Conservation (phyloP, 2,797 vertebrate species). For the Phylloscopus collybita region DNA sequence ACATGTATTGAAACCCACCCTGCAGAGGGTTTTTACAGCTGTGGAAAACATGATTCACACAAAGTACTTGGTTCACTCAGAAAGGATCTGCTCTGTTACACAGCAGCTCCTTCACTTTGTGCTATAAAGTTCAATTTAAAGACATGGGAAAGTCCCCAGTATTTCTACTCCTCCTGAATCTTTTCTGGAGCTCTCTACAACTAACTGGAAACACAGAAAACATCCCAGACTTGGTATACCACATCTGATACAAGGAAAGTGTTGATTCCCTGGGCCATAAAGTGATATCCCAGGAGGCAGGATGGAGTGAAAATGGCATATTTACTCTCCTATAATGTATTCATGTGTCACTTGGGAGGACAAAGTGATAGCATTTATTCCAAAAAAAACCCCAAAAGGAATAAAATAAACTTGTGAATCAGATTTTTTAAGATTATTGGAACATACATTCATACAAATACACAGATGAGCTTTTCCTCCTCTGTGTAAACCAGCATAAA, state of each 20-base stretch:
- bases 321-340: background rate
- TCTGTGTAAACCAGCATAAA: background rate
- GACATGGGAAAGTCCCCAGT: background rate
- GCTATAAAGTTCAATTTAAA: background rate
- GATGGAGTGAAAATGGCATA: background rate
- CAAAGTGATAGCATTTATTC: background rate
- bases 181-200: background rate
- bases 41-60: background rate
- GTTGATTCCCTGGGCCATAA: background rate
- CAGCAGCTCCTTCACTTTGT: background rate
- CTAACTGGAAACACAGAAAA: background rate
- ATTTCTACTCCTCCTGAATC: background rate
- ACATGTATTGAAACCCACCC: background rate
- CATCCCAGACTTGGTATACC: background rate
- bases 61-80: background rate
- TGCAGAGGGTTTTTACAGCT: background rate
- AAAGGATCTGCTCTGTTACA: background rate
- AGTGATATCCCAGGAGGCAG: background rate
- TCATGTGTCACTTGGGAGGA: background rate
- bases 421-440: background rate
- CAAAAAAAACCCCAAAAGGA: background rate
- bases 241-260: background rate
- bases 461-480: background rate
- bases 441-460: background rate
- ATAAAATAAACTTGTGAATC: background rate